A percentile compares a stretch with the other conserved stretches of the same genome.
Conservation (phyloP, 2,888 invertebrate species). For the Diaphora mendica region DNA sequence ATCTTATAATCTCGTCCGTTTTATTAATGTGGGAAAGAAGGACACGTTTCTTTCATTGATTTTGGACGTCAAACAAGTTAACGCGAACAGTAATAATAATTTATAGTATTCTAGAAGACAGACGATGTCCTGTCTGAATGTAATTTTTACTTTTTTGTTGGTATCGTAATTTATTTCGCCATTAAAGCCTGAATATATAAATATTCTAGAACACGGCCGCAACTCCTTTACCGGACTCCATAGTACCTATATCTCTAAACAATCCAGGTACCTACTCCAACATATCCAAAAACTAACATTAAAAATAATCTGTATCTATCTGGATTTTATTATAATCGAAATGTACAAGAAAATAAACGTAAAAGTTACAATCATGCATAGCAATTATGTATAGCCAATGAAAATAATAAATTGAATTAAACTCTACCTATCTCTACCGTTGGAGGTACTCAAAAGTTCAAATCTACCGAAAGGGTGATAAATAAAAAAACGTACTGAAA, state of each 20-base stretch:
- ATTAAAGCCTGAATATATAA: not conserved
- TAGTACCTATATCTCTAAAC: not conserved
- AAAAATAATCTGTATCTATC: too few species aligned
- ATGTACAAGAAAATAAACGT: too few species aligned
- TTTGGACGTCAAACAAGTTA: not conserved
- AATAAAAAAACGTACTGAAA: too few species aligned
- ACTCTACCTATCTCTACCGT: not conserved
- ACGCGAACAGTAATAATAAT: not conserved
- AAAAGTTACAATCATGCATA: too few species aligned
- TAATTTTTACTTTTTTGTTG: not conserved
- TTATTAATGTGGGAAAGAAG: conserved; percentile 9
- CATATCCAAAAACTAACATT: too few species aligned
- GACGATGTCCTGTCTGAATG: not conserved
- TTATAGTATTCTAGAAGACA: not conserved
- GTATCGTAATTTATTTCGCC: not conserved
- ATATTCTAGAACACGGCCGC: not conserved
- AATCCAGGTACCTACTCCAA: too few species aligned
- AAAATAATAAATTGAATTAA: too few species aligned
- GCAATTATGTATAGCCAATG: too few species aligned
- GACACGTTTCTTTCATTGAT: not conserved
- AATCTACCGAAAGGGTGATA: too few species aligned
- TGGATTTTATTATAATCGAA: too few species aligned
- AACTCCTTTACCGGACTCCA: not conserved
- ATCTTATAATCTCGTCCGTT: conserved; percentile 3
- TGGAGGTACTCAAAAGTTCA: not conserved